Conservation (phyloP, 2,797 vertebrate species). For the Pithecia hirsuta region DNA sequence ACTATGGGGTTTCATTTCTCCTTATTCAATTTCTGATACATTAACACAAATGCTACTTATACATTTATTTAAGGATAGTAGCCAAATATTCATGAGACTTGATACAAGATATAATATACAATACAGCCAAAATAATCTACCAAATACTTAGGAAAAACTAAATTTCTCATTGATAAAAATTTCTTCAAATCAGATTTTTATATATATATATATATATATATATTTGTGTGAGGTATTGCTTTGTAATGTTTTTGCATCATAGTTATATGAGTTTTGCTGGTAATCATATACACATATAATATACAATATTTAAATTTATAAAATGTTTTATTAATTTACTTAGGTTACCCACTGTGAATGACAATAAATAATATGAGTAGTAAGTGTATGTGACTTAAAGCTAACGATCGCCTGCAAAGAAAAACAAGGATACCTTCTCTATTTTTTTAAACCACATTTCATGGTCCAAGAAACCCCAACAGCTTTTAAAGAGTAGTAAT, state of each 20-base stretch:
- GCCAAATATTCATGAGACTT: neutral
- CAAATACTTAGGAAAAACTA: neutral
- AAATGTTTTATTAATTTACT: neutral
- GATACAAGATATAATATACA: neutral
- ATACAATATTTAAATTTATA: neutral
- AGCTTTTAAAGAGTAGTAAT: neutral
- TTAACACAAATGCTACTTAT: neutral
- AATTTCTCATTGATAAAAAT: neutral
- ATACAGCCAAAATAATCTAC: neutral
- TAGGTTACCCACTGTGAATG: neutral
- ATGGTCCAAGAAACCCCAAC: neutral
- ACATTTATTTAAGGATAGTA: neutral
- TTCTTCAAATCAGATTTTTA: neutral
- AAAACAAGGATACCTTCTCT: neutral
- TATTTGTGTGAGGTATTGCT: neutral
- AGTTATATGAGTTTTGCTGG: neutral
- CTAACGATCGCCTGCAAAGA: neutral
- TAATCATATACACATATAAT: neutral
- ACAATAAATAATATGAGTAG: neutral
- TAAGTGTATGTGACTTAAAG: neutral
- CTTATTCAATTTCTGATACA: neutral
- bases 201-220: neutral
- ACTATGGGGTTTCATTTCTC: neutral
- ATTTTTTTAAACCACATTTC: neutral
- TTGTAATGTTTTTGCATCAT: neutral